phyloP scores from a whole-genome alignment of 1,140 invertebrate species.

The Acyrthosiphon pisum region DNA sequence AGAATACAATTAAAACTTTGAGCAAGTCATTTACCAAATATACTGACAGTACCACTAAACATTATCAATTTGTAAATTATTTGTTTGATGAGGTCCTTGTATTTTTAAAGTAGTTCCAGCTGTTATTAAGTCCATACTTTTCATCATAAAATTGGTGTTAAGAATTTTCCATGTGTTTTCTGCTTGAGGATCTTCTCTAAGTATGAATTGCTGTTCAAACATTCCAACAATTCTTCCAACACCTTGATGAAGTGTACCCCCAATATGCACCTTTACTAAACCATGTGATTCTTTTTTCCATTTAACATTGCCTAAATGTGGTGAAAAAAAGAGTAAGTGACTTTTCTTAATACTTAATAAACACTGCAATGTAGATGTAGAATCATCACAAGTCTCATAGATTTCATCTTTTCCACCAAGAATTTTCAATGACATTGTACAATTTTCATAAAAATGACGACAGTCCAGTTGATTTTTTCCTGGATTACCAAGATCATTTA shows the following conservation, averaged over 20 bases:
- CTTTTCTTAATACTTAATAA: slow-evolving; percentile 26
- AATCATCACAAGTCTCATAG: not conserved
- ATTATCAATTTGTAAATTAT: slow-evolving; percentile 29
- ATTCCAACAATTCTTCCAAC: slow-evolving; percentile 46
- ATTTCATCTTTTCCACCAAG: slow-evolving; percentile 31
- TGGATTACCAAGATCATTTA: slow-evolving; percentile 37
- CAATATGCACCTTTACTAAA: slow-evolving; percentile 46
- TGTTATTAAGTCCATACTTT: slow-evolving; percentile 43
- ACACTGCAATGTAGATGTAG: slow-evolving; percentile 7
- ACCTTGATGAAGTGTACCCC: slow-evolving; percentile 45
- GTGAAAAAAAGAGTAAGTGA: slow-evolving; percentile 40
- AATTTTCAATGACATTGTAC: slow-evolving; percentile 38
- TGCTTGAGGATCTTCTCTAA: slow-evolving; percentile 52
- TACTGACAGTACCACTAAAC: not conserved
- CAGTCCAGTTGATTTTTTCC: slow-evolving; percentile 42
- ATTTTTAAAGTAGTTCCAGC: slow-evolving; percentile 27
- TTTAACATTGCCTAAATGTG: slow-evolving; percentile 37
- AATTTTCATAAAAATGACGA: slow-evolving; percentile 52
- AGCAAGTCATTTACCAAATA: not conserved
- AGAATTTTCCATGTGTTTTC: slow-evolving; percentile 50
- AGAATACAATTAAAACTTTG: not conserved
- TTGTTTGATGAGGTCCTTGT: not conserved
- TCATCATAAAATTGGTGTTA: slow-evolving; percentile 48
- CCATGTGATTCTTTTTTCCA: slow-evolving; percentile 54
- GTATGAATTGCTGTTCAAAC: slow-evolving; percentile 50